Conservation (phyloP, 2,797 vertebrate genomes). For the Lepidocolaptes lacrymiger region DNA sequence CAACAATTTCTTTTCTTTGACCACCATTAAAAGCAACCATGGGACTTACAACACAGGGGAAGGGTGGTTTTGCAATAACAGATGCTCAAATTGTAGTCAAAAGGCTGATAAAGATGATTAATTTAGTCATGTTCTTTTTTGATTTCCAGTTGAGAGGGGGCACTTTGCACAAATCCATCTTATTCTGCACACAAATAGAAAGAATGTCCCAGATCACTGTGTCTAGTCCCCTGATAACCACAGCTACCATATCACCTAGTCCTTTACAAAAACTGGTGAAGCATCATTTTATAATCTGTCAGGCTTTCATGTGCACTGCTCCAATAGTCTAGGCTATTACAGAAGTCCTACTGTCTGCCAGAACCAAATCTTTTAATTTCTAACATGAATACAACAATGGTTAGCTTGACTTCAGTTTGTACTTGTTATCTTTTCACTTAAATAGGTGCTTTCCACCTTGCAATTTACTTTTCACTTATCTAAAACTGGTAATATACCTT, state of each 20-base stretch:
- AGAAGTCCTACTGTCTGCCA: not conserved
- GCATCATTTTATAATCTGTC: not conserved
- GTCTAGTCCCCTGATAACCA: not conserved
- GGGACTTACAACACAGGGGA: not conserved
- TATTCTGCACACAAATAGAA: not conserved
- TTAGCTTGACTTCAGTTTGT: not conserved
- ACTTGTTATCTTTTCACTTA: not conserved
- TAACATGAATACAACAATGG: not conserved
- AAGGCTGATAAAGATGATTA: not conserved
- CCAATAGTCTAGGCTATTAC: not conserved
- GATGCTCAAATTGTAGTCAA: not conserved
- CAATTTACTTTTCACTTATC: not conserved
- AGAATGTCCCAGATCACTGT: not conserved
- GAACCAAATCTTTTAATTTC: not conserved
- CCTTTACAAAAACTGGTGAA: not conserved
- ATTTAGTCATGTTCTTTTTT: not conserved
- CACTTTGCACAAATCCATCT: not conserved
- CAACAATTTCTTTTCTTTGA: not conserved
- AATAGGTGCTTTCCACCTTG: not conserved
- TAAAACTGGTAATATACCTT: not conserved
- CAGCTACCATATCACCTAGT: not conserved
- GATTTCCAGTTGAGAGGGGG: not conserved
- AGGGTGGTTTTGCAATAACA: not conserved
- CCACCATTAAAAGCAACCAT: not conserved
- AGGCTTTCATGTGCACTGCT: not conserved